Evolutionary conservation across 1,140 invertebrate species (phyloP).

Genomic region (Drosophila bifasciata): DNA sequence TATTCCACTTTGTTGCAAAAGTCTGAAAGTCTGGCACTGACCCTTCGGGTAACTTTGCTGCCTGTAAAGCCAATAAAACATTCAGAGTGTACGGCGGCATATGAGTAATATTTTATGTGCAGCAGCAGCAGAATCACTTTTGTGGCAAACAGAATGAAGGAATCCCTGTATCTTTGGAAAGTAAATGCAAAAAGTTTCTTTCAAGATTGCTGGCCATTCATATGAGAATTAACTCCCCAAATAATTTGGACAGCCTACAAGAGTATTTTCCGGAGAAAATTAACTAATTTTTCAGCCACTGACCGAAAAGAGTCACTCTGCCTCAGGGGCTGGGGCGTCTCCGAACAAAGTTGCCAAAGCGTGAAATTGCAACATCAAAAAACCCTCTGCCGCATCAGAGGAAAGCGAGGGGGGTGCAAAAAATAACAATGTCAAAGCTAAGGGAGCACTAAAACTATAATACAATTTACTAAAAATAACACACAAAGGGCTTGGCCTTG

Average conservation of each 20-base stretch:
- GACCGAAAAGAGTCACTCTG: constrained; percentile 22
- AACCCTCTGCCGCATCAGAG: constrained; percentile 6
- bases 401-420: constrained; percentile 12
- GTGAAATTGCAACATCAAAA: constrained; percentile 81
- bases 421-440: constrained; percentile 47
- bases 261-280: constrained; percentile 54
- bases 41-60: constrained; percentile 28
- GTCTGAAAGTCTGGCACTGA: constrained; percentile 12
- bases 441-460: constrained; percentile 77
- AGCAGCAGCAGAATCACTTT: constrained; percentile 14
- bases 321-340: constrained; percentile 36
- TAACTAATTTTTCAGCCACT: constrained; percentile 73
- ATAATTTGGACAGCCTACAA: constrained; percentile 45
- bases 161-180: constrained; percentile 1
- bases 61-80: constrained; percentile 42
- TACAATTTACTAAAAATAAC: constrained; percentile 82
- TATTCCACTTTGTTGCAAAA: constrained; percentile 22
- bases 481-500: constrained; percentile 48
- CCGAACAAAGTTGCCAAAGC: constrained; percentile 68
- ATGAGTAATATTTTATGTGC: constrained; percentile 52
- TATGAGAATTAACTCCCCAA: neutral
- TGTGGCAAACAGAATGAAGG: constrained; percentile 13
- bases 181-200: neutral
- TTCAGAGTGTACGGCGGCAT: constrained; percentile 40
- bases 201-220: neutral